Evolutionary conservation across 2,113 vertebrate species (phyloP), one percentile per base, ranked within the genome.

Genomic region (Erinaceus europaeus): DNA sequence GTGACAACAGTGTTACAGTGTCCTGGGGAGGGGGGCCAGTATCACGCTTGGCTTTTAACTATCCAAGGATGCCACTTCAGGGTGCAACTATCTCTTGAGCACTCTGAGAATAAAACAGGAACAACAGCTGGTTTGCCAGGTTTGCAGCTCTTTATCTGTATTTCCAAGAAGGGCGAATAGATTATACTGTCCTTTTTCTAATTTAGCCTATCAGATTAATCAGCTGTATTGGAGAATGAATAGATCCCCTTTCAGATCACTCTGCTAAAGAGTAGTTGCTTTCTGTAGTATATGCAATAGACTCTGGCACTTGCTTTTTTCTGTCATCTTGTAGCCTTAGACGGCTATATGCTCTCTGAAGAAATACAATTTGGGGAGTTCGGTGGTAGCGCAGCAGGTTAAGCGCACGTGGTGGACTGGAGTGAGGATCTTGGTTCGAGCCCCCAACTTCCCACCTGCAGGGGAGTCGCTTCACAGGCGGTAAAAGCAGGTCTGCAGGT

Each of bases 91-190:
- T 48, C 9, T 48, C 15, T 48, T 9, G 46, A 48, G 46, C 46
- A 48, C 46, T 15, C 9, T 81, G 57, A 90, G 23, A 69, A 52
- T 69, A 71, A 68, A 86, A 82, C 3, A 52, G 34, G 2, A 32
- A 18, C 18, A 74, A 15, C 67, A n/a, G n/a, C n/a, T n/a, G 52
- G 34, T 71, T 32, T 69, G 17, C 9, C 83, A 12, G 46, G 79
- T 69, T 75, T 13, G 4, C n/a, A 71, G n/a, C 14, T 80, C 84
- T 65, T 32, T 72, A 77, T 93, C n/a, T n/a, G n/a, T n/a, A n/a
- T n/a, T n/a, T n/a, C n/a, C 44, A 71, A 40, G 61, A 80, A 65
- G 6, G 42, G 13, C 55, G 84, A 50, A 50, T 91, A 52, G 53
- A 55, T 36, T 67, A 59, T 20, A 38, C 27, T 68, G 34, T 59